Conservation (phyloP, 2,797 vertebrate species). For the Chelon labrosus region DNA sequence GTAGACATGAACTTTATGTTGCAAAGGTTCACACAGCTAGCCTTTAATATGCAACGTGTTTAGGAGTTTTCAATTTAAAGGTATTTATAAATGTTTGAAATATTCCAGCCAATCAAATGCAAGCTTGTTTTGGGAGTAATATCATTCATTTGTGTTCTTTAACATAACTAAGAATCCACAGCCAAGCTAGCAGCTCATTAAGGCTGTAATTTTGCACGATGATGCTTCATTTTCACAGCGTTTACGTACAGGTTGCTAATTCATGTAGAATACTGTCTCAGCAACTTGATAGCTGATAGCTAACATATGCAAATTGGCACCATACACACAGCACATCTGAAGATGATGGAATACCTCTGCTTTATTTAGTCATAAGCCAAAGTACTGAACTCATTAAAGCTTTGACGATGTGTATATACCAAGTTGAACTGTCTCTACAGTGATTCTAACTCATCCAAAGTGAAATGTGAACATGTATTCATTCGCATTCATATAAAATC, state of each 20-base stretch:
- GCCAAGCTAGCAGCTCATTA: not conserved
- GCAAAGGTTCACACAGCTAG: not conserved
- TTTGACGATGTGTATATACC: not conserved
- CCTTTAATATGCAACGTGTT: not conserved
- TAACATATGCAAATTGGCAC: not conserved
- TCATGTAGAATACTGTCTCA: too few species aligned
- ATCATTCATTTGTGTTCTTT: not conserved
- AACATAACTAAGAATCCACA: not conserved
- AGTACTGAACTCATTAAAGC: not conserved
- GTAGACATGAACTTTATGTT: not conserved
- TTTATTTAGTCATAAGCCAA: not conserved
- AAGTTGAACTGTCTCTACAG: not conserved
- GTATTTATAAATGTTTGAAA: not conserved
- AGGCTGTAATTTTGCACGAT: not conserved
- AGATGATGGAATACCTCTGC: not conserved
- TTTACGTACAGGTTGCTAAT: too few species aligned
- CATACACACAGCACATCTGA: not conserved
- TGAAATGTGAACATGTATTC: not conserved
- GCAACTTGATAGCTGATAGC: too few species aligned
- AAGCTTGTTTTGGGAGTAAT: not conserved
- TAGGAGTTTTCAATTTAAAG: constrained; percentile 1
- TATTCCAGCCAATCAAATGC: not conserved
- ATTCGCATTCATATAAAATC: too few species aligned
- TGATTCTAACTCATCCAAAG: not conserved
- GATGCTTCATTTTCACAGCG: not conserved